Conservation (phyloP, 2,888 invertebrate species). For the Seira musarum region DNA sequence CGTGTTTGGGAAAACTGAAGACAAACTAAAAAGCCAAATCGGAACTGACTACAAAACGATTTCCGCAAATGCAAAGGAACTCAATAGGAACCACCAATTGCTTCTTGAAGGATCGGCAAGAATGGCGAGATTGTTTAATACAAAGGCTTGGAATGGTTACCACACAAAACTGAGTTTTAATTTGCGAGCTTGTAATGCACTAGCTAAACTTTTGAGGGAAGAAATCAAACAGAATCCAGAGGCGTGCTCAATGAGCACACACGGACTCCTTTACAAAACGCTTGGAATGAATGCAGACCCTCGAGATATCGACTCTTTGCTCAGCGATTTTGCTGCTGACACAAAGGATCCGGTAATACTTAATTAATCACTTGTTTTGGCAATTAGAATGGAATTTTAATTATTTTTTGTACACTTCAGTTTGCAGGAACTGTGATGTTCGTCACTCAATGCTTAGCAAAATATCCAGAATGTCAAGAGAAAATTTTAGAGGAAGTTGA, state of each 20-base stretch:
- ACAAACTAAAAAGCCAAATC: neutral
- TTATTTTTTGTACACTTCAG: too few species aligned
- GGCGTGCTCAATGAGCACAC: conserved; percentile 19
- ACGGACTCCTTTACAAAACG: conserved; percentile 34
- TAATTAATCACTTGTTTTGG: neutral
- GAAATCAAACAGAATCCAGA: conserved; percentile 32
- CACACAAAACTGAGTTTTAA: conserved; percentile 10
- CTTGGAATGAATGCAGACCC: neutral
- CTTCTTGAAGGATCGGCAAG: conserved; percentile 21
- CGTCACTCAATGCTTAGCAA: conserved; percentile 20
- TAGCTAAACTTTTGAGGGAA: neutral
- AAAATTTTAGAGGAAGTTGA: conserved; percentile 36
- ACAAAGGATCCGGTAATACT: conserved; percentile 42
- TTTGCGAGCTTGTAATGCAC: conserved; percentile 18
- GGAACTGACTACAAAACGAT: neutral
- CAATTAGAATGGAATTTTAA: neutral
- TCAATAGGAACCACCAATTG: conserved; percentile 20
- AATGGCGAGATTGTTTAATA: conserved; percentile 14
- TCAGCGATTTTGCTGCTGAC: conserved; percentile 37
- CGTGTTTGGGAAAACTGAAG: conserved; percentile 17
- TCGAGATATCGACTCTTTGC: conserved; percentile 23
- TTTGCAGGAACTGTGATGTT: conserved; percentile 35
- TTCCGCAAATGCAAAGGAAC: conserved; percentile 12
- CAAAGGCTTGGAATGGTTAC: conserved; percentile 18
- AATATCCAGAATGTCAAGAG: conserved; percentile 36